These are phyloP conservation scores for Cyrtodaria siliqua DNA, from an alignment of 2,888 invertebrate species.

Conservation along the genomic window DNA sequence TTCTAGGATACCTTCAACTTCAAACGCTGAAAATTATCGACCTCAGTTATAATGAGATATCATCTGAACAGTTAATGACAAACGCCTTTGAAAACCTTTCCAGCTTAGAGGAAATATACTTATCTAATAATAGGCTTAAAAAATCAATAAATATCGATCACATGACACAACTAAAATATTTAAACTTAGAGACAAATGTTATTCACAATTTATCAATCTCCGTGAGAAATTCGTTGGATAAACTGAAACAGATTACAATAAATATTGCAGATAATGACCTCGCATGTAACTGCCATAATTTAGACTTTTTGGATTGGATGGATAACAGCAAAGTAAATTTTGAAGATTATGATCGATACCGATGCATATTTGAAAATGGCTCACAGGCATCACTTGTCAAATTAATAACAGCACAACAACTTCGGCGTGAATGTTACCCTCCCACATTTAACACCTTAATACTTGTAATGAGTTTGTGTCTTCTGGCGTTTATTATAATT, in stretches of 20 bases:
- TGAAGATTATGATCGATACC: not conserved
- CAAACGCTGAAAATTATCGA: conserved; percentile 9
- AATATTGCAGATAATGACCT: conserved; percentile 14
- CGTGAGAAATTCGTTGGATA: not conserved
- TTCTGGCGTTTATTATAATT: conserved; percentile 16
- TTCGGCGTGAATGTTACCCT: conserved; percentile 17
- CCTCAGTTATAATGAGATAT: conserved; percentile 14
- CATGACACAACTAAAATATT: not conserved
- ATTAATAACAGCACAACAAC: too few relatives aligned
- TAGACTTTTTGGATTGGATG: conserved; percentile 19
- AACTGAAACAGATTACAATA: conserved; percentile 3
- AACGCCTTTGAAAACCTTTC: too few relatives aligned
- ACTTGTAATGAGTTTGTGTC: conserved; percentile 11
- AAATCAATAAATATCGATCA: conserved; percentile 4
- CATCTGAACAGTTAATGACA: too few relatives aligned
- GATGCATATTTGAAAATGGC: not conserved
- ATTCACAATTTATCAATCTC: not conserved
- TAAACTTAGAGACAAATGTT: conserved; percentile 11
- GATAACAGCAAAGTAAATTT: not conserved
- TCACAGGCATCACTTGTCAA: not conserved
- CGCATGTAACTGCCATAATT: conserved; percentile 14
- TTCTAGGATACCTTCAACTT: not conserved
- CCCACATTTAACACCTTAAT: conserved; percentile 4
- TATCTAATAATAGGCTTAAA: conserved; percentile 13
- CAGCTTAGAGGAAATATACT: too few relatives aligned